These are phyloP conservation scores for Archegozetes longisetosus DNA, from an alignment of 1,140 invertebrate species.

Conservation along the genomic window DNA sequence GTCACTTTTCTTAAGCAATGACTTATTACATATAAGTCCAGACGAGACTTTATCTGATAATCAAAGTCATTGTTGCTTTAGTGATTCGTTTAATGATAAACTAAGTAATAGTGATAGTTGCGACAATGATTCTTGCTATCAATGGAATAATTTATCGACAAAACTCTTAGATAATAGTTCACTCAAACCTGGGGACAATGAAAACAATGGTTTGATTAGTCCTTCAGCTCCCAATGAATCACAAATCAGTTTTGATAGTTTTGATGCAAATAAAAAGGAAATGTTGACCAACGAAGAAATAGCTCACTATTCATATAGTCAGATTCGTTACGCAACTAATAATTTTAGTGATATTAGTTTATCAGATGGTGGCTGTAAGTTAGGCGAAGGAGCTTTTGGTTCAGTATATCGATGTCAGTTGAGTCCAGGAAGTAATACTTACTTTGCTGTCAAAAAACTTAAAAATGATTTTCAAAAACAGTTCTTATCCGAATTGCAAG, in stretches of 20 bases:
- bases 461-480: conserved; percentile 8
- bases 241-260: conserved; percentile 1
- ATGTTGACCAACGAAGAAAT: not conserved
- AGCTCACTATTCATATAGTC: conserved; percentile 9
- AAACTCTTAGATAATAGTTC: not conserved
- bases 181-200: not conserved
- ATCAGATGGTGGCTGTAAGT: conserved; percentile 19
- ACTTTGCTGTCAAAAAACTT: conserved; percentile 5
- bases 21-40: conserved; percentile 1
- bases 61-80: not conserved
- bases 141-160: not conserved
- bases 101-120: not conserved
- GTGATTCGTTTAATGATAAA: not conserved
- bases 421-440: not conserved
- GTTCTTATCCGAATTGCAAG: conserved; percentile 16
- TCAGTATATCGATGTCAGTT: conserved; percentile 19
- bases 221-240: conserved; percentile 8
- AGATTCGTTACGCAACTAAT: conserved; percentile 11
- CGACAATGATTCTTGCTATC: not conserved
- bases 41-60: not conserved
- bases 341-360: conserved; percentile 14
- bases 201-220: not conserved
- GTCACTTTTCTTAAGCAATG: conserved; percentile 9
- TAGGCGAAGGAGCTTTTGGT: conserved; percentile 23
- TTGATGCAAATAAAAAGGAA: not conserved